Evolutionary conservation across 2,888 invertebrate genomes (phyloP), one percentile per base, ranked within the genome.

Genomic region (Axea sp.): DNA sequence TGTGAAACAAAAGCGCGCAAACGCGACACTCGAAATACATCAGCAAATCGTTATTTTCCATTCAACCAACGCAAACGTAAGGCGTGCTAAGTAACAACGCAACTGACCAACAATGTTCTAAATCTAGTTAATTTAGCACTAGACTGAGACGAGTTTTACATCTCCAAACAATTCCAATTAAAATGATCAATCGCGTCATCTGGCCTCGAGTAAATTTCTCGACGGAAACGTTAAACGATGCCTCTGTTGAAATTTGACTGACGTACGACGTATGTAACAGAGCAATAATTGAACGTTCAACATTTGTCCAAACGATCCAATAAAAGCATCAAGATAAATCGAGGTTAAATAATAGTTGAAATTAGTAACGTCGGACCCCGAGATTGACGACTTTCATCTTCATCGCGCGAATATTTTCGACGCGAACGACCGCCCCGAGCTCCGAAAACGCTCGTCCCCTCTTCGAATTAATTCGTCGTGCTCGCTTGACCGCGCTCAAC

Each of bases 161-260:
- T 39, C 26, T 26, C 3, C 55, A 8, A 67, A 57, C 57, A 67
- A 67, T 67, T 67, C 57, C 57, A 67, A 67, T 67, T 67, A 67
- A 41, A 67, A 67, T 67, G 67, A 67, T 67, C 67, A 67, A 67
- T 57, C 49, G 57, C n/a, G 41, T 57, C 67, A 67, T 67, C 47
- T 67, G 67, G 43, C 17, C 30, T 9, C 31, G 19, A 33, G 28
- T 53, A 64, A 62, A 47, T 62, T 22, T 24, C 51, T 12, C 41
- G 33, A 14, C 26, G 41, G 33, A 39, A 51, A 51, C 33, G 33
- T 51, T 33, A 64, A 64, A 26, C 51, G 55, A 24, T 24, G 14
- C 9, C 8, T 24, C 3, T 28, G 43, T 6, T 30, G 43, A 67
- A 49, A 49, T 41, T 47, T 49, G 67, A 68, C 30, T 51, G 67